Evolutionary conservation across 2,113 vertebrate species (phyloP).

Genomic region (Opisthocomus hoazin): DNA sequence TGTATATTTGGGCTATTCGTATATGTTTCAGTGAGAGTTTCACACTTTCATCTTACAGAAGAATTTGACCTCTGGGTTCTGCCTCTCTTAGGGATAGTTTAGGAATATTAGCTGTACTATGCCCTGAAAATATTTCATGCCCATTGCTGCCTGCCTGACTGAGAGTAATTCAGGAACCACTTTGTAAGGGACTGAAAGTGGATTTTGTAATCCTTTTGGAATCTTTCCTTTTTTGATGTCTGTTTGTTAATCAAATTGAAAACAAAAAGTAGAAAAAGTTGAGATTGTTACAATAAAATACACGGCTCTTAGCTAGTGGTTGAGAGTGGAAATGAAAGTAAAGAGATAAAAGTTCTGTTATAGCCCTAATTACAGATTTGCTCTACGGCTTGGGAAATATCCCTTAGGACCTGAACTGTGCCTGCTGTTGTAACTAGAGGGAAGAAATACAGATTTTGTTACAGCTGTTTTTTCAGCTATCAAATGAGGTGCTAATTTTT

Average conservation of each 20-base stretch:
- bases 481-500: neutral
- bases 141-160: neutral
- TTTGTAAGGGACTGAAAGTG: neutral
- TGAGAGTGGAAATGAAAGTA: neutral
- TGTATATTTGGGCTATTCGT: constrained; percentile 27
- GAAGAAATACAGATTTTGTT: neutral
- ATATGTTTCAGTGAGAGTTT: constrained; percentile 37
- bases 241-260: neutral
- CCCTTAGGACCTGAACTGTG: neutral
- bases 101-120: neutral
- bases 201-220: constrained; percentile 34
- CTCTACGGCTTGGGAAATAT: neutral
- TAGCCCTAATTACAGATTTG: neutral
- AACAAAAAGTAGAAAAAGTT: neutral
- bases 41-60: constrained; percentile 42
- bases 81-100: constrained; percentile 16
- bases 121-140: constrained; percentile 26
- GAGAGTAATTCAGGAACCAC: neutral
- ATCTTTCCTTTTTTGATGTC: neutral
- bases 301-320: neutral
- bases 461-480: neutral
- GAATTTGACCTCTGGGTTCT: constrained; percentile 51
- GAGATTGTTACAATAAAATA: neutral
- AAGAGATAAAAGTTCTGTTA: neutral
- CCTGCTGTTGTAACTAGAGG: neutral